phyloP scores from a whole-genome alignment of 2,888 invertebrate species.

The Aspidapion aeneum region DNA sequence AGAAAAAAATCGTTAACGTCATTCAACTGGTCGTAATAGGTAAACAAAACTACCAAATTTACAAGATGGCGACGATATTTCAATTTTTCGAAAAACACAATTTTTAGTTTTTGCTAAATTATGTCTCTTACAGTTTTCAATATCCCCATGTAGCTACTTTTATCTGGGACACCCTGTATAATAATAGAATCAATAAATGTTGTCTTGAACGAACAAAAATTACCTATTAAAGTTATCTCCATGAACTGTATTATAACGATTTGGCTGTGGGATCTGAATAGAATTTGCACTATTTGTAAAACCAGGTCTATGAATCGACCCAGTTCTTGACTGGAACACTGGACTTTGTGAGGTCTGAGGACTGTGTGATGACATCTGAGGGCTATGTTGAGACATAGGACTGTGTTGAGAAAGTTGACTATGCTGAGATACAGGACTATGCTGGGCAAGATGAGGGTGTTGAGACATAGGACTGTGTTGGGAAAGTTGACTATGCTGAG shows the following conservation, averaged over 20 bases:
- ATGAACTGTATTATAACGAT: too few relatives aligned
- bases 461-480: slow-evolving; percentile 23
- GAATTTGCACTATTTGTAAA: slow-evolving; percentile 26
- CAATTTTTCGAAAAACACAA: too few relatives aligned
- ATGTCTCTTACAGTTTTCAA: too few relatives aligned
- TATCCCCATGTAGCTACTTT: too few relatives aligned
- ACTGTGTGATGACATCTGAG: slow-evolving; percentile 20
- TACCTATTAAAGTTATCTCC: too few relatives aligned
- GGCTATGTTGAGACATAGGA: slow-evolving; percentile 27
- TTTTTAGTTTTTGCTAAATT: too few relatives aligned
- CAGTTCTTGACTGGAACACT: slow-evolving; percentile 14
- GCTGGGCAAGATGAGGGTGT: slow-evolving; percentile 20
- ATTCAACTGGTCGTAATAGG: too few relatives aligned
- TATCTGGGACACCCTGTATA: too few relatives aligned
- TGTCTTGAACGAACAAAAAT: slow-evolving; percentile 33
- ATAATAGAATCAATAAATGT: slow-evolving; percentile 27
- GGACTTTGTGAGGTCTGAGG: slow-evolving; percentile 24
- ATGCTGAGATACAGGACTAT: slow-evolving; percentile 26
- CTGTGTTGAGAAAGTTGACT: slow-evolving; percentile 26
- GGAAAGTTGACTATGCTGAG: slow-evolving; percentile 8
- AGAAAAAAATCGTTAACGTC: too few relatives aligned
- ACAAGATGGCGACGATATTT: too few relatives aligned
- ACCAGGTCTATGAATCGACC: slow-evolving; percentile 30
- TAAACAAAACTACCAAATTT: too few relatives aligned
- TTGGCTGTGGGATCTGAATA: slow-evolving; percentile 20